Evolutionary conservation across 2,797 vertebrate species (phyloP).

Genomic region (Argya squamiceps): DNA sequence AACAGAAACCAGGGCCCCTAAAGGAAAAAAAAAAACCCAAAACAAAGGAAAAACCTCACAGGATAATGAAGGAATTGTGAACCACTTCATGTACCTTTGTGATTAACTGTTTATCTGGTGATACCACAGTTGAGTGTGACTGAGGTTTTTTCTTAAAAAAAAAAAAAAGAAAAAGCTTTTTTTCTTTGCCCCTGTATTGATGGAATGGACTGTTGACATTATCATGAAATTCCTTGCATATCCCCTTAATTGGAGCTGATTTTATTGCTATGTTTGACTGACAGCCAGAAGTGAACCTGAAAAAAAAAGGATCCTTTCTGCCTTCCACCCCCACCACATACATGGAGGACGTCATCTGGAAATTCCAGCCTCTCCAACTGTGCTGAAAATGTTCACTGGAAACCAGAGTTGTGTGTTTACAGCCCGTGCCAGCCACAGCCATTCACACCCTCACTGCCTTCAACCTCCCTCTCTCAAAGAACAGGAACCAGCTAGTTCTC

Average conservation of each 20-base stretch:
- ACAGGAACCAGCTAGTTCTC: background rate
- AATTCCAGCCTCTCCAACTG: slow-evolving; percentile 10
- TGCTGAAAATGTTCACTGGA: background rate
- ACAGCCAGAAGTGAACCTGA: slow-evolving; percentile 44
- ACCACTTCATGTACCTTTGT: slow-evolving; percentile 10
- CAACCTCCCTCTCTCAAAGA: background rate
- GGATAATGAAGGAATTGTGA: slow-evolving; percentile 48
- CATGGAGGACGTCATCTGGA: background rate
- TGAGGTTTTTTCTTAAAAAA: background rate
- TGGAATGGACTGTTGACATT: slow-evolving; percentile 47
- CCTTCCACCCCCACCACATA: background rate
- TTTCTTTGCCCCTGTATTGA: background rate
- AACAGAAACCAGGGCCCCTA: slow-evolving; percentile 53
- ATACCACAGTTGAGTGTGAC: background rate
- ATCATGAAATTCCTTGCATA: slow-evolving; percentile 62
- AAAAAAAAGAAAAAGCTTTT: background rate
- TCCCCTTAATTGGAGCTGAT: slow-evolving; percentile 64
- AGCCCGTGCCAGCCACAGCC: slow-evolving; percentile 43
- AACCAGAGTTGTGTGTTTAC: slow-evolving; percentile 12
- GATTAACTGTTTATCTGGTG: slow-evolving; percentile 48
- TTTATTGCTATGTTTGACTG: slow-evolving; percentile 63
- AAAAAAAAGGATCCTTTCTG: slow-evolving; percentile 21
- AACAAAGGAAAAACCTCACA: background rate
- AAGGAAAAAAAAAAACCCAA: background rate
- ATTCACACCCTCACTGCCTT: slow-evolving; percentile 1